These are phyloP conservation scores for Chroicocephalus ridibundus DNA, from an alignment of 2,113 vertebrate genomes.

Conservation along the genomic window DNA sequence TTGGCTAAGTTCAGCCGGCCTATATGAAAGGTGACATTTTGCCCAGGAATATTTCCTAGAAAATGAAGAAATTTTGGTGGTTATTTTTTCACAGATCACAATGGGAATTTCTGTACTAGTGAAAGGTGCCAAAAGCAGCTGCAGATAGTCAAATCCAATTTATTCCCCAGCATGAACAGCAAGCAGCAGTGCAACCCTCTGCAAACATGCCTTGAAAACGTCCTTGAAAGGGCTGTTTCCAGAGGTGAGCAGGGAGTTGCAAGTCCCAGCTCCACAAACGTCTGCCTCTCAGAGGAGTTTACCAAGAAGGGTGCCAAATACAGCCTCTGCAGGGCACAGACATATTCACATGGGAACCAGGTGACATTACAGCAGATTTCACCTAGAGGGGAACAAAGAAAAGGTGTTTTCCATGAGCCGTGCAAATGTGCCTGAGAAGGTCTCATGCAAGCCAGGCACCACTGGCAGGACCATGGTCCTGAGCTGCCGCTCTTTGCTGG, in stretches of 20 bases:
- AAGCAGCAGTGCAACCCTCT: constrained; percentile 6
- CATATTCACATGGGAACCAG: neutral
- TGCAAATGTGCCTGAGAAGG: neutral
- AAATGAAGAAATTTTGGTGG: neutral
- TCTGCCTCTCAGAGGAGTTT: neutral
- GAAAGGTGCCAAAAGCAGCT: constrained; percentile 56
- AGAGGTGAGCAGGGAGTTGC: neutral
- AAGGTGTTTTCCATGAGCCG: neutral
- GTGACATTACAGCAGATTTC: neutral
- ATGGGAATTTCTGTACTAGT: neutral
- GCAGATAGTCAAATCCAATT: constrained; percentile 43
- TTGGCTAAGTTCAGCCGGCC: neutral
- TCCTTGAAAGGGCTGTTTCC: neutral
- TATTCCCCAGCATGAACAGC: constrained; percentile 27
- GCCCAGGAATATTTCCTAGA: neutral
- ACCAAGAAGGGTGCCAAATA: neutral
- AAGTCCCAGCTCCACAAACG: neutral
- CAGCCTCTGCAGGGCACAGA: neutral
- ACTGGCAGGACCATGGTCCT: neutral
- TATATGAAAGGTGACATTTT: neutral
- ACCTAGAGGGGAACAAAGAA: neutral
- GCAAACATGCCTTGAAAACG: neutral
- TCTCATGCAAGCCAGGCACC: accelerated
- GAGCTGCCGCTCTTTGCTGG: neutral
- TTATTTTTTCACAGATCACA: neutral